Evolutionary conservation across 2,888 invertebrate genomes (phyloP), one percentile per base, ranked within the genome.

Genomic region (Torymus aiolomorphi): DNA sequence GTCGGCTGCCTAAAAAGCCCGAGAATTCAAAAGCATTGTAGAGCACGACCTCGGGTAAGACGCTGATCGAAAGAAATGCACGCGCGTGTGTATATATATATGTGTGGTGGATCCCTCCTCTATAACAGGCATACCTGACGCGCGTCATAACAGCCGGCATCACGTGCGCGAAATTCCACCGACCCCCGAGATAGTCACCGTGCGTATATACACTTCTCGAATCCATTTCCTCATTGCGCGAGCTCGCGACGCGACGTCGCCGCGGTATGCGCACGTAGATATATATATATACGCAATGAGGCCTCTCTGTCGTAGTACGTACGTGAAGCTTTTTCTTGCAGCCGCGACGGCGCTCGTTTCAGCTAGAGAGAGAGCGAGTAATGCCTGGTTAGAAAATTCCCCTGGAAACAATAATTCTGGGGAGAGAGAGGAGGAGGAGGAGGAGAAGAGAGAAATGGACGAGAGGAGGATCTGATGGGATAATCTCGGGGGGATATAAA

Each of bases 341-440:
- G 13, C 52, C 13, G 52, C 42, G 59, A 24, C 2, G 59, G 49
- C 42, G 51, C 61, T 52, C 14, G 31, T 56, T 49, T 63, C 75
- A 71, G 62, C 57, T 71, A 42, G 42, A 42, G 42, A 42, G 42
- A 8, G 42, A 42, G 42, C 3, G 73, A 16, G 31, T 16, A 5
- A 12, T 52, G 49, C 57, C 56, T 11, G 69, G 24, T 62, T 69
- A 20, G 54, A 49, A 56, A 56, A 70, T 70, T 76, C 31, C 24
- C 42, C 18, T 11, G 54, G 63, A 52, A 63, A 70, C 52, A 56
- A 76, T 63, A 49, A 76, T 76, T 76, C 61, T 42, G 42, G 42
- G 42, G 12, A 70, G 18, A 11, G 51, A 16, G 13, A 10, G 49
- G 42, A 63, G 16, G 13, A n/a, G 51, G 20, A 57, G 18, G 8